Conservation (phyloP, 2,113 vertebrate genomes). For the Pycnonotus jocosus region DNA sequence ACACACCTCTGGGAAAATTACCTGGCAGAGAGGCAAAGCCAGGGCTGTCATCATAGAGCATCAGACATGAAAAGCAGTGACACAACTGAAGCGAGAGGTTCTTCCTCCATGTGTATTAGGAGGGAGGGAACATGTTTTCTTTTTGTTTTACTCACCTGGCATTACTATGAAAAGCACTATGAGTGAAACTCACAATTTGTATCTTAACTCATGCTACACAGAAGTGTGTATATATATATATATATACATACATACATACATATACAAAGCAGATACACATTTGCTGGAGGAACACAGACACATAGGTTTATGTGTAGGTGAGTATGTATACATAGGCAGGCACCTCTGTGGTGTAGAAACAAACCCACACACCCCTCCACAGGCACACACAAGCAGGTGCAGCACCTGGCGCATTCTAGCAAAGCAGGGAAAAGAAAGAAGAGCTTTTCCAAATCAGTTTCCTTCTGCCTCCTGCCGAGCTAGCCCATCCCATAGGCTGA, state of each 20-base stretch:
- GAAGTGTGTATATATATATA: not conserved
- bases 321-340: accelerated
- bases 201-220: not conserved
- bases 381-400: not conserved
- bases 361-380: not conserved
- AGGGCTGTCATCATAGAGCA: not conserved
- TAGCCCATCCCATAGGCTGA: not conserved
- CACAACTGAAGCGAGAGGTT: not conserved
- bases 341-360: not conserved
- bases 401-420: not conserved
- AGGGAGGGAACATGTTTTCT: not conserved
- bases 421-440: not conserved
- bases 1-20: not conserved
- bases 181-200: not conserved
- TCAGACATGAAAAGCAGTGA: not conserved
- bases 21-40: not conserved
- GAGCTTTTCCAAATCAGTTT: not conserved
- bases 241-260: not conserved
- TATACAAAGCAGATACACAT: not conserved
- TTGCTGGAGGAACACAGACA: not conserved
- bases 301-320: not conserved
- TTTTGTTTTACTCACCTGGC: not conserved
- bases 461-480: not conserved
- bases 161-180: not conserved
- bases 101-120: not conserved